Base-by-base conservation (phyloP, 2,113 vertebrate species). In the Strix aluco region DNA sequence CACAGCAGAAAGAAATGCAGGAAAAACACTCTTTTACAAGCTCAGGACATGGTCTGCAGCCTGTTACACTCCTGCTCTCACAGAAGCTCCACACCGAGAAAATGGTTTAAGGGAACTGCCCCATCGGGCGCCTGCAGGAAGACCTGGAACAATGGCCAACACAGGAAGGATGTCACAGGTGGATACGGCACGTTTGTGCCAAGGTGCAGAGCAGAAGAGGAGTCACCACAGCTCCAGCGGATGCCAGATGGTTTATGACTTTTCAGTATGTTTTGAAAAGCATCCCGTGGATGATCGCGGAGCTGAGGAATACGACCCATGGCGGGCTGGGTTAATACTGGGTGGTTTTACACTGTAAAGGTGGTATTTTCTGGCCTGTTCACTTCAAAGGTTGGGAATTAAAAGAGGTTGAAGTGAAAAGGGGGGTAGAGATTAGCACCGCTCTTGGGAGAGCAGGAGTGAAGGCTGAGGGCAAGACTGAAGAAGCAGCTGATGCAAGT, bases 111-210 rank as follows among this genome's bases (percentile, higher is more conserved):
- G 54, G 38, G 34, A 29, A 15, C 63, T 51, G 40, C 23, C 52
- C 36, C 20, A 3, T 38, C 3, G 1, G 30, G 34, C 3, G 5
- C n/a, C 55, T 72, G 73, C 86, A 95, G 95, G 72, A 92, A 92
- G 62, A 25, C 38, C 85, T 19, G 52, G 59, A 87, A 72, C 91
- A 86, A 42, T 55, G 77, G 51, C 32, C 47, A 63, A 0, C 0
- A 3, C 69, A 62, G 94, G 92, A 86, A 89, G 84, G 87, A 91
- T 73, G 69, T 46, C 13, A 14, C 81, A 94, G 75, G 81, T 94
- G 82, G 49, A 23, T 36, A 16, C 8, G 3, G 29, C 30, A 9
- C 2, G 0, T 75, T 59, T 69, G 40, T 95, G 75, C 49, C 72
- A 36, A 47, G 44, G 32, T 65, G 44, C 29, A n/a, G 49, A 82